These are phyloP conservation scores for Hydrolagus affinis DNA, from an alignment of 2,113 vertebrate genomes.

Conservation along the genomic window DNA sequence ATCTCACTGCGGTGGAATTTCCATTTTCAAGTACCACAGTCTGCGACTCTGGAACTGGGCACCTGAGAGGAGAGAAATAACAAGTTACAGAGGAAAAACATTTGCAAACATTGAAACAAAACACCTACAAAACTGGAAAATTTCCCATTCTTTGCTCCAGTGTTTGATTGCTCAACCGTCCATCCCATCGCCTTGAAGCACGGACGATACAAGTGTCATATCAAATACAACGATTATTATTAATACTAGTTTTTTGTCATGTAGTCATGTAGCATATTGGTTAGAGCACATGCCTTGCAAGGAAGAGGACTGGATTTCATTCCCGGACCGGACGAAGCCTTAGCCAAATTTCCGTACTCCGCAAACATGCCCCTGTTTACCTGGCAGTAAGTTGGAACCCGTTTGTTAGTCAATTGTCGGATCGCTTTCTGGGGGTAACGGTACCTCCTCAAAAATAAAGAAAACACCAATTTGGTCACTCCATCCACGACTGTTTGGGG, in stretches of 20 bases:
- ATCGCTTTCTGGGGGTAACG: too few relatives aligned
- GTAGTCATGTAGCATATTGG: too few relatives aligned
- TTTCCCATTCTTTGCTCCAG: background rate
- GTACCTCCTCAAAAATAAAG: background rate
- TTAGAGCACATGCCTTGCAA: too few relatives aligned
- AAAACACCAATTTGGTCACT: background rate
- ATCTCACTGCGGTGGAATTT: constrained; percentile 62
- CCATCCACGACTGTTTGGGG: too few relatives aligned
- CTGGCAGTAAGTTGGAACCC: too few relatives aligned
- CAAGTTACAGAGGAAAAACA: background rate
- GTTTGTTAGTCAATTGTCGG: too few relatives aligned
- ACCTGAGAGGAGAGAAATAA: constrained; percentile 53
- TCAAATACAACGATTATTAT: too few relatives aligned
- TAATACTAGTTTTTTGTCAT: too few relatives aligned
- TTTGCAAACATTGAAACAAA: background rate
- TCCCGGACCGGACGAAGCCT: too few relatives aligned
- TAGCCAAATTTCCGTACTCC: too few relatives aligned
- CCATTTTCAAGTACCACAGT: constrained; percentile 72
- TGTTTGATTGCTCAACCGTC: background rate
- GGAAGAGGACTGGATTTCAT: too few relatives aligned
- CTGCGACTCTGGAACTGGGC: constrained; percentile 52
- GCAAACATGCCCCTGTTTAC: too few relatives aligned
- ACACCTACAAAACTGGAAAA: background rate
- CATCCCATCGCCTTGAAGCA: background rate
- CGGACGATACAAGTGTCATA: background rate